Conservation (phyloP, 2,888 invertebrate species). For the Cistogaster globosa region DNA sequence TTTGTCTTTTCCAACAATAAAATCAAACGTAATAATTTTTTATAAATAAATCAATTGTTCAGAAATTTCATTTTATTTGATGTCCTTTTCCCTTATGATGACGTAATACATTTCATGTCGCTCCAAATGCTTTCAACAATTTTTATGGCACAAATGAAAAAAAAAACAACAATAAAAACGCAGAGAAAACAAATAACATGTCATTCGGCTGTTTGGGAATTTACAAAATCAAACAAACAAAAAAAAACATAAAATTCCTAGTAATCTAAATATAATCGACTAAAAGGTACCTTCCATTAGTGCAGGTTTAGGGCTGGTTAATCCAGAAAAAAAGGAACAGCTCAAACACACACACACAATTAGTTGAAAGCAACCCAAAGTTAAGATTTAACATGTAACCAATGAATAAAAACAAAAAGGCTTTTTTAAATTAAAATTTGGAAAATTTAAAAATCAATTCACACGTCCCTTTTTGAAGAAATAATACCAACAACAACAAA, state of each 20-base stretch:
- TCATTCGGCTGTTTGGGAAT: conserved; percentile 23
- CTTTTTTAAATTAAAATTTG: conserved; percentile 18
- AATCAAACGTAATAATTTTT: no score
- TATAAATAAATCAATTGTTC: no score
- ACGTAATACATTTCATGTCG: not conserved
- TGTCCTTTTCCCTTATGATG: not conserved
- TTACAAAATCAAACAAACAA: conserved; percentile 2
- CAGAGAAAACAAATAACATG: not conserved
- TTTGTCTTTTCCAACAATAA: no score
- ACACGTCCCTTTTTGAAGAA: conserved; percentile 62
- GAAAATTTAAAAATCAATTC: conserved; percentile 59
- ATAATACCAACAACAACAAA: conserved; percentile 34
- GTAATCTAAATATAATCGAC: conserved; percentile 18
- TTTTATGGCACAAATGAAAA: not conserved
- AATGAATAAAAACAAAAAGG: conserved; percentile 27
- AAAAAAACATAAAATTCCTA: conserved; percentile 8
- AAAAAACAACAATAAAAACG: not conserved
- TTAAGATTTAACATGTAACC: conserved; percentile 2
- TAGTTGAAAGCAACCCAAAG: conserved; percentile 6
- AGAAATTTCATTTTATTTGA: not conserved
- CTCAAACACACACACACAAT: not conserved
- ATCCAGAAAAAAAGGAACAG: conserved; percentile 13
- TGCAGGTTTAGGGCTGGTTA: conserved; percentile 23
- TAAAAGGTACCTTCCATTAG: conserved; percentile 27
- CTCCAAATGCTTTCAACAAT: not conserved